A percentile compares a stretch with the other conserved stretches of the same genome.
Evolutionary conservation across 2,113 vertebrate species (phyloP).

Genomic region (Microtus richardsoni): DNA sequence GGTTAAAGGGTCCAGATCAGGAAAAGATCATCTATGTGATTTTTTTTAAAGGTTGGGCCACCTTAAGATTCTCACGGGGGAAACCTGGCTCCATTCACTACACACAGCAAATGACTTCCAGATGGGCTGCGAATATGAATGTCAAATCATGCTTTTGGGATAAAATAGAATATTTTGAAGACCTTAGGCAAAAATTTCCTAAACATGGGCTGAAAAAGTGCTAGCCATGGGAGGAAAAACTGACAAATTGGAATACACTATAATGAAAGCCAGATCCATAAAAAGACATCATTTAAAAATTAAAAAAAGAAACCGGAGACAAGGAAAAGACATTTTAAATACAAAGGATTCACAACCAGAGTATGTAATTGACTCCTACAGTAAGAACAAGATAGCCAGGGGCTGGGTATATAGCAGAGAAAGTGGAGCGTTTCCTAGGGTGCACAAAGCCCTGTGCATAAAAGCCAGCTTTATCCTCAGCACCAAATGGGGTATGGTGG

Average conservation of each 20-base stretch:
- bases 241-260: background rate
- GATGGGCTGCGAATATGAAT: background rate
- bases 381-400: background rate
- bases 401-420: background rate
- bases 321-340: background rate
- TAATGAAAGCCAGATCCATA: background rate
- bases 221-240: background rate
- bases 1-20: background rate
- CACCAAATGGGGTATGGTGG: background rate
- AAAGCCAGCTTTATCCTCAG: background rate
- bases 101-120: background rate
- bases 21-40: too few species aligned
- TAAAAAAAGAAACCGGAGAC: background rate
- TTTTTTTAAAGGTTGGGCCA: background rate
- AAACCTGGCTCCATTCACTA: background rate
- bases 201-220: background rate
- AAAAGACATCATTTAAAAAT: background rate
- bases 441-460: background rate
- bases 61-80: background rate
- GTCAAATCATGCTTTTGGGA: background rate
- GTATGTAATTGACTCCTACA: background rate
- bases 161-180: background rate
- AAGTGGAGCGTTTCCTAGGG: background rate
- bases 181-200: background rate
- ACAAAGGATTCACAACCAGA: background rate